Evolutionary conservation across 2,888 invertebrate genomes (phyloP).

Genomic region (Polyommatus icarus): DNA sequence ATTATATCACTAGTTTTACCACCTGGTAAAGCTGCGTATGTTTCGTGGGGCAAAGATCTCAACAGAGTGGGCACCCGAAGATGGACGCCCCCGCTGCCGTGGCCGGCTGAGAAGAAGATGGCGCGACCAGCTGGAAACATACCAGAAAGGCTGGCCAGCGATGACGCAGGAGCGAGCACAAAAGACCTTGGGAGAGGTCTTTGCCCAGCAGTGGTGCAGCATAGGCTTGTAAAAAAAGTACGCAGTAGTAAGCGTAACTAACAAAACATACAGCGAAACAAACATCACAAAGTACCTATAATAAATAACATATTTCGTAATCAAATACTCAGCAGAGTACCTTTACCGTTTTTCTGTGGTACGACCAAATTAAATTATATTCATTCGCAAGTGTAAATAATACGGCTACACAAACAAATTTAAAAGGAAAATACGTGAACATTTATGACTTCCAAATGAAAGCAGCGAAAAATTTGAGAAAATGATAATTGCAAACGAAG

Average conservation of each 20-base stretch:
- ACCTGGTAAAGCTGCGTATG: not conserved
- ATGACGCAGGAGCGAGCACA: no score
- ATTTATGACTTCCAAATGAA: constrained; percentile 17
- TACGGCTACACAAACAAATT: constrained; percentile 7
- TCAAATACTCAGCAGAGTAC: not conserved
- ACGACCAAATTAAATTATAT: not conserved
- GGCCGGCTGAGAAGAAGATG: no score
- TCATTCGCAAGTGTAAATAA: constrained; percentile 7
- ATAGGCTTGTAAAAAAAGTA: no score
- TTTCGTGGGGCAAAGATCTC: no score
- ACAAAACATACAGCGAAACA: not conserved
- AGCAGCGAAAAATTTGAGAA: constrained; percentile 24
- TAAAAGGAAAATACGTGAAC: constrained; percentile 15
- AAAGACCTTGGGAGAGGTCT: no score
- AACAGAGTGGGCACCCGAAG: no score
- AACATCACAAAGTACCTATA: not conserved
- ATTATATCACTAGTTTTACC: not conserved
- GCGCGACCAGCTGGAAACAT: no score
- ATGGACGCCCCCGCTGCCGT: no score
- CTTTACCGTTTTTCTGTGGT: not conserved
- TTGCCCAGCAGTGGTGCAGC: no score
- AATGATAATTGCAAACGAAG: constrained; percentile 33
- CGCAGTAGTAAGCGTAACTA: not conserved
- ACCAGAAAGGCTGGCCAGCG: no score
- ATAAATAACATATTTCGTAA: not conserved